These are phyloP conservation scores for Daktulosphaira vitifoliae DNA, from an alignment of 1,140 invertebrate genomes.

Conservation along the genomic window DNA sequence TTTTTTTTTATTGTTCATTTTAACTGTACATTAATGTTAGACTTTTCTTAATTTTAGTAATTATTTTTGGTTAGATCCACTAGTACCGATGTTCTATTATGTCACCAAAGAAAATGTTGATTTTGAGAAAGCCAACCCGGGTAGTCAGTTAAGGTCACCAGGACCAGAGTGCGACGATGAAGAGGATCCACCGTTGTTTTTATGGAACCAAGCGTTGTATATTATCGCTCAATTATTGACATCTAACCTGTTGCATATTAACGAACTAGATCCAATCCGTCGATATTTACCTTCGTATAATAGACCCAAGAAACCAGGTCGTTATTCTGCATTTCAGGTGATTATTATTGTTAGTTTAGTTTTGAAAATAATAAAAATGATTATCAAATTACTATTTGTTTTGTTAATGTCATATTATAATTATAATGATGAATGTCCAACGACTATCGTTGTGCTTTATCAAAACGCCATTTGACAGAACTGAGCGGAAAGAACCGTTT, in stretches of 20 bases:
- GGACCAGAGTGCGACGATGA: conserved; percentile 49
- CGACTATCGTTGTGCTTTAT: too few species aligned
- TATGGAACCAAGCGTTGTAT: conserved; percentile 70
- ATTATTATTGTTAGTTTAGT: background rate
- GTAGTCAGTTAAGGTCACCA: conserved; percentile 55
- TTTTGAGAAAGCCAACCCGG: conserved; percentile 61
- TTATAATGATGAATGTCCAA: too few species aligned
- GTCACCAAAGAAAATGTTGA: conserved; percentile 74
- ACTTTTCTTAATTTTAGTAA: background rate
- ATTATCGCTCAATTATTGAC: conserved; percentile 86
- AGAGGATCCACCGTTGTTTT: conserved; percentile 48
- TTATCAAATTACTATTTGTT: background rate
- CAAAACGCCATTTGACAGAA: too few species aligned
- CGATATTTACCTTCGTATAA: conserved; percentile 93
- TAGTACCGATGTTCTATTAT: conserved; percentile 82
- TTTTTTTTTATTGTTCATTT: too few species aligned
- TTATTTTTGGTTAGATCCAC: conserved; percentile 62
- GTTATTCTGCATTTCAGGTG: conserved; percentile 96
- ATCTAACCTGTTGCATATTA: conserved; percentile 80
- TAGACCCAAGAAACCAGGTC: conserved; percentile 74
- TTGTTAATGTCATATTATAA: too few species aligned
- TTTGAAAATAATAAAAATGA: background rate
- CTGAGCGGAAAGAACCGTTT: background rate
- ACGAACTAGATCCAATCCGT: conserved; percentile 91
- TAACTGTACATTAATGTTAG: background rate